A percentile compares a stretch with the other conserved stretches of the same genome.
Conservation (phyloP, 2,113 vertebrate genomes). For the Holacanthus passer region DNA sequence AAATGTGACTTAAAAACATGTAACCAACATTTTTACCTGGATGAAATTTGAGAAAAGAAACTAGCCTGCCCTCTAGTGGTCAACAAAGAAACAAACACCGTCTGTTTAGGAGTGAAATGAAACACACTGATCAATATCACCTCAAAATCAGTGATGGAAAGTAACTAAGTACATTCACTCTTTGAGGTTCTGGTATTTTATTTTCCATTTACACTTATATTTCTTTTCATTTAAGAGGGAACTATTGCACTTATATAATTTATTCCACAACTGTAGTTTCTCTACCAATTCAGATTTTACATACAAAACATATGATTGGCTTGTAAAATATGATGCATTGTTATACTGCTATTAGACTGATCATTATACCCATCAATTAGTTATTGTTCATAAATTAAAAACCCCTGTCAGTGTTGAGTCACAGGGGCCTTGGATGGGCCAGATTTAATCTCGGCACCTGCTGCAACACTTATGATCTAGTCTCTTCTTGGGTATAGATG, state of each 20-base stretch:
- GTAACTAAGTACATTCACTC: neutral
- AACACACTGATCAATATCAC: neutral
- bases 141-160: neutral
- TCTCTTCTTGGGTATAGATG: no score
- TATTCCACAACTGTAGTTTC: neutral
- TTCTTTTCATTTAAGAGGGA: neutral
- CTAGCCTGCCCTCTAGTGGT: conserved; percentile 77
- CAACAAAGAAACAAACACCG: conserved; percentile 15
- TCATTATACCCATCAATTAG: no score
- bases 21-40: neutral
- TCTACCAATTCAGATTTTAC: neutral
- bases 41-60: conserved; percentile 23
- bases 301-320: neutral
- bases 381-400: no score
- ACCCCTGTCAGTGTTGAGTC: no score
- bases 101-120: neutral
- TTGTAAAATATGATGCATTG: neutral
- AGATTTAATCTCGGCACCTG: no score
- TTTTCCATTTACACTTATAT: neutral
- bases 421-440: no score
- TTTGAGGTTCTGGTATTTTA: neutral
- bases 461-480: no score
- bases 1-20: neutral
- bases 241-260: neutral
- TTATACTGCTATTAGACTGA: no score